Base-by-base conservation (phyloP, 2,113 vertebrate genomes). In the Notothenia rossii region DNA sequence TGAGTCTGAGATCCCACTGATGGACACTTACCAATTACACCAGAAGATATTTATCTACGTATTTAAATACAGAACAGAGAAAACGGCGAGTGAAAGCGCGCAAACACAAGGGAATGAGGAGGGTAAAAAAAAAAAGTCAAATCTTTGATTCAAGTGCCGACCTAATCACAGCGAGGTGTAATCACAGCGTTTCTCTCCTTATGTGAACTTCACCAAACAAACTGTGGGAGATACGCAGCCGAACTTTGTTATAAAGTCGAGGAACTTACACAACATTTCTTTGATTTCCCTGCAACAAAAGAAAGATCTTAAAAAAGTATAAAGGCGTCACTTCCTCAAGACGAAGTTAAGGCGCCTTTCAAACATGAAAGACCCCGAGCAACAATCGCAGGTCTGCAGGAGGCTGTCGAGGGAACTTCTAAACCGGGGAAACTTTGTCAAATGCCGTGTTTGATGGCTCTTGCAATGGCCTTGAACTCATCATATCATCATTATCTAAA, bases 1-100 rank as follows among this genome's bases (percentile, higher is more conserved):
- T n/a, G 85, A 71, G 78, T 69, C 75, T 75, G 72, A 71, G 56
- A 71, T 81, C 13, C 3, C 22, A 61, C 72, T 69, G 60, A 81
- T 65, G 79, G 75, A 82, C 62, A 73, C 77, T 84, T 83, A 64
- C 73, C 85, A 84, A 89, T 90, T 85, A 82, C 33, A 75, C 56
- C 63, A 6, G 53, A 68, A 46, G 56, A 11, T 84, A n/a, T 69
- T 20, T 54, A 55, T 40, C 36, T 40, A 40, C 36, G 7, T 40
- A 40, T 40, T 40, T 40, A 40, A 40, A 40, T 40, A 40, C 5
- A 40, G 7, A 40, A 40, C 36, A 40, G 36, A 40, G 36, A 7
- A 18, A 65, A 48, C 29, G 1, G 33, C 3, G 13, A 40, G n/a
- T 55, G n/a, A 67, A 45, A 0, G 45, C 3, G 14, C 25, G 3